Conservation (phyloP, 2,797 vertebrate genomes). For the Myripristis murdjan region DNA sequence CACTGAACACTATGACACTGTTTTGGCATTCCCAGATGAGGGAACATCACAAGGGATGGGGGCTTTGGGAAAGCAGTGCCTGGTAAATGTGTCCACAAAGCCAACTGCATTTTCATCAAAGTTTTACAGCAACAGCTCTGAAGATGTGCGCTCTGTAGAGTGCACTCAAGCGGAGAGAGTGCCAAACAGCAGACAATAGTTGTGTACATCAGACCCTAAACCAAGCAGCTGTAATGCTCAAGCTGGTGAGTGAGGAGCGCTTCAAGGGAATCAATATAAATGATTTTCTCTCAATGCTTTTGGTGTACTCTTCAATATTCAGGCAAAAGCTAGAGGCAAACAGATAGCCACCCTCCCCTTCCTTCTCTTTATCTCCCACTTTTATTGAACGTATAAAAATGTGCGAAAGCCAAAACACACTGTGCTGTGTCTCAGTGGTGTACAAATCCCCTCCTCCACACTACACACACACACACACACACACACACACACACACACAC, state of each 20-base stretch:
- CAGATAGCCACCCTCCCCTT: neutral
- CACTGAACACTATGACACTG: neutral
- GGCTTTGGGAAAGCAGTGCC: conserved; percentile 16
- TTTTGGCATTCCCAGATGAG: conserved; percentile 29
- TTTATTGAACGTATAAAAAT: conserved; percentile 16
- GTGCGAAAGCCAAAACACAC: conserved; percentile 24
- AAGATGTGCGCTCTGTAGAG: conserved; percentile 45
- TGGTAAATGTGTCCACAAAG: conserved; percentile 27
- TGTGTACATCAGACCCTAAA: conserved; percentile 43
- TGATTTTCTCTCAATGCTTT: conserved; percentile 56
- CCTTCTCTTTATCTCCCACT: conserved; percentile 9
- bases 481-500: conserved; percentile 15
- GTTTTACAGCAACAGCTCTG: conserved; percentile 68
- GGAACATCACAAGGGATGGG: conserved; percentile 5
- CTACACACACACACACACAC: conserved; percentile 7
- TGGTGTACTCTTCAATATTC: conserved; percentile 49
- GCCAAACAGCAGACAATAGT: conserved; percentile 6
- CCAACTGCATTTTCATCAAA: conserved; percentile 72
- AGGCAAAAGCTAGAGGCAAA: conserved; percentile 25
- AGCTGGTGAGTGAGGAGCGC: conserved; percentile 11
- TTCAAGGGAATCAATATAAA: conserved; percentile 57
- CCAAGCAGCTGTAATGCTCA: conserved; percentile 45
- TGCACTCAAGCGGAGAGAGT: conserved; percentile 19
- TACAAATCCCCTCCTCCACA: conserved; percentile 18
- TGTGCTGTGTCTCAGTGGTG: conserved; percentile 10